Evolutionary conservation across 1,140 invertebrate genomes (phyloP).

Genomic region (Zaprionus lachaisei): DNA sequence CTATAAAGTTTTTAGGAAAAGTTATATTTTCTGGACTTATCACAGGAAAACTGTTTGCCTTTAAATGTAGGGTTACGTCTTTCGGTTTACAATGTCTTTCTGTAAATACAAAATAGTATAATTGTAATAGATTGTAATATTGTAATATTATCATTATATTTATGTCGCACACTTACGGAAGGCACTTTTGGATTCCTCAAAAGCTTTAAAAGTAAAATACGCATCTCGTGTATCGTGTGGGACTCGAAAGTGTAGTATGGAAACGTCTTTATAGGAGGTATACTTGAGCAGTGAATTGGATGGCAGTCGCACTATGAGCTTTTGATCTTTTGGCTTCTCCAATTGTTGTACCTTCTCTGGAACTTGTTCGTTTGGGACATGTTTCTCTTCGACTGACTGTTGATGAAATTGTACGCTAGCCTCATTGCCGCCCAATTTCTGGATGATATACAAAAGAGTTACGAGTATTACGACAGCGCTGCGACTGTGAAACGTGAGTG

Average conservation of each 20-base stretch:
- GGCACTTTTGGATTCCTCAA: conserved; percentile 79
- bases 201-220: conserved; percentile 80
- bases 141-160: neutral
- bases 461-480: conserved; percentile 42
- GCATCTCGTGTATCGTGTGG: conserved; percentile 68
- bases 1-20: conserved; percentile 88
- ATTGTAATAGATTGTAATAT: neutral
- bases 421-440: conserved; percentile 28
- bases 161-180: conserved; percentile 74
- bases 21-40: conserved; percentile 90
- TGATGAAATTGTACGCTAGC: conserved; percentile 62
- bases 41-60: conserved; percentile 91
- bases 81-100: conserved; percentile 86
- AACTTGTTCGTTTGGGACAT: conserved; percentile 46
- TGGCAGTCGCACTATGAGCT: conserved; percentile 76
- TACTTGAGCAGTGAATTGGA: conserved; percentile 81
- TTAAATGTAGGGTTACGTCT: conserved; percentile 88
- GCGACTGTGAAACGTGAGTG: conserved; percentile 16
- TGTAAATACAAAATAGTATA: conserved; percentile 54
- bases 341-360: conserved; percentile 63
- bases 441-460: conserved; percentile 40
- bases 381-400: conserved; percentile 48
- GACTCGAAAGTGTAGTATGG: conserved; percentile 80
- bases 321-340: conserved; percentile 64
- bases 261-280: conserved; percentile 82